A percentile compares a stretch with the other conserved stretches of the same genome.
Conservation (phyloP, 2,888 invertebrate genomes). For the Cryptus armator region DNA sequence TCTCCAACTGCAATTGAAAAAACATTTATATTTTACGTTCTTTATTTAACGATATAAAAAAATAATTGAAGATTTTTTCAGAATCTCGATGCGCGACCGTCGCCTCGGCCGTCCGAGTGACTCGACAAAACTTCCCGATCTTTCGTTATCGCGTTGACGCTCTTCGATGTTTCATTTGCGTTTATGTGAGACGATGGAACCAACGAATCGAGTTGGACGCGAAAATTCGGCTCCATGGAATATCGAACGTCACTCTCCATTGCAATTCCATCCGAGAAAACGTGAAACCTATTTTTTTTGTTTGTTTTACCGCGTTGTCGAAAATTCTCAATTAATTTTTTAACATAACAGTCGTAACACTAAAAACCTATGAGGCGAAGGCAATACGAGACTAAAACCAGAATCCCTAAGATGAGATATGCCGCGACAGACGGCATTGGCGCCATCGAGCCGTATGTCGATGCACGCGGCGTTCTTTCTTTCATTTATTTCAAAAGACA, state of each 20-base stretch:
- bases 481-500: too few relatives aligned
- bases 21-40: too few relatives aligned
- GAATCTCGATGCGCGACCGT: slow-evolving; percentile 89
- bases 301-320: not conserved
- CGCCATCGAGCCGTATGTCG: too few relatives aligned
- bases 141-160: slow-evolving; percentile 90
- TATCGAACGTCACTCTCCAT: slow-evolving; percentile 78
- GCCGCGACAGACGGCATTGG: too few relatives aligned
- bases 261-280: slow-evolving; percentile 77
- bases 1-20: not conserved
- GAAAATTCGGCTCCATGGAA: slow-evolving; percentile 74
- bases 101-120: slow-evolving; percentile 91
- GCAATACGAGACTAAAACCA: too few relatives aligned
- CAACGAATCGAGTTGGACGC: slow-evolving; percentile 71
- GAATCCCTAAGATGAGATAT: too few relatives aligned
- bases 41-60: not conserved
- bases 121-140: slow-evolving; percentile 88
- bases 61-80: slow-evolving; percentile 2
- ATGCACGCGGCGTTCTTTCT: too few relatives aligned
- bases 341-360: not conserved
- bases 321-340: slow-evolving; percentile 8
- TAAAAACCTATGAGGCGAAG: too few relatives aligned
- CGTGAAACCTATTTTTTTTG: slow-evolving; percentile 76
- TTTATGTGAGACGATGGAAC: slow-evolving; percentile 72
- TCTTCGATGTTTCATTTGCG: slow-evolving; percentile 80